Base-by-base conservation (phyloP, 2,888 invertebrate genomes). In the Hyalella azteca region DNA sequence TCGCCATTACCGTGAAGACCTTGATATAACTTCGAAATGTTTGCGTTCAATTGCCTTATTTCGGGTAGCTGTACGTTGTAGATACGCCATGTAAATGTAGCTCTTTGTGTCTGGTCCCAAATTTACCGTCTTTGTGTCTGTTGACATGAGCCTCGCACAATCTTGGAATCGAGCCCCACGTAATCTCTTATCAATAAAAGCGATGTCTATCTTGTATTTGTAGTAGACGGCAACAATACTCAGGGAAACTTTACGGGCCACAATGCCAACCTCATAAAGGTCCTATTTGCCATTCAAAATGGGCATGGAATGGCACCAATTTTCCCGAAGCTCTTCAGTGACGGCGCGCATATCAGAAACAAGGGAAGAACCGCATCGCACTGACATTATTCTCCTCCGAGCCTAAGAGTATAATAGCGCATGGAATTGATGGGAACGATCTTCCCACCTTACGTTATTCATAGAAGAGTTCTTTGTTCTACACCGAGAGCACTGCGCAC, bases 401-500 rank as follows among this genome's bases (percentile, higher is more conserved):
- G 54, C 26, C 26, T 22, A 3, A 1, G 22, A n/a, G n/a, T n/a
- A n/a, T n/a, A n/a, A n/a, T n/a, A n/a, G n/a, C n/a, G n/a, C n/a
- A n/a, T n/a, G n/a, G n/a, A n/a, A n/a, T n/a, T n/a, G n/a, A n/a
- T n/a, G n/a, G 29, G 26, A 7, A 54, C 9, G 54, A 54, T 26
- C 29, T 54, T 54, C 54, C 54, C 54, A 54, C 54, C 54, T 54
- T 22, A 54, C 22, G 54, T 54, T 22, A 22, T 54, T 22, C 26
- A 26, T 54, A 54, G 29, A 49, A n/a, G 54, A 54, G 54, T 54
- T 22, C 54, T 54, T 54, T 54, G 54, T 54, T 54, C 54, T 54
- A 26, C 29, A 29, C 29, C 29, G 54, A 22, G 54, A 54, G 29
- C 54, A 54, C 54, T 26, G 26, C 54, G 26, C 54, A 26, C 15